Evolutionary conservation across 2,888 invertebrate species (phyloP).

Genomic region (Agrotis exclamationis): DNA sequence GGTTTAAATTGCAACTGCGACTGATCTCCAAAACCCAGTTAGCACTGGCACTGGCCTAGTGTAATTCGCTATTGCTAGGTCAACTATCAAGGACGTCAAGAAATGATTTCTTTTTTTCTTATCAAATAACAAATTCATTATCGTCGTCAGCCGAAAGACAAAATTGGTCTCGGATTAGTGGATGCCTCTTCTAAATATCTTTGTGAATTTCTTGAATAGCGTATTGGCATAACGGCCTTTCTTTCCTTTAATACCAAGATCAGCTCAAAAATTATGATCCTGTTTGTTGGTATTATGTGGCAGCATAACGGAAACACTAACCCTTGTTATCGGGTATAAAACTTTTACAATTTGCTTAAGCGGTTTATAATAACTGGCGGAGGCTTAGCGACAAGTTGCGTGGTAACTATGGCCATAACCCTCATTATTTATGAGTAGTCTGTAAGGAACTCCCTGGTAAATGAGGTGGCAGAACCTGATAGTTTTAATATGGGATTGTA

Average conservation of each 20-base stretch:
- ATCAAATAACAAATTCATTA: neutral
- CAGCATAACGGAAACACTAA: slow-evolving; percentile 40
- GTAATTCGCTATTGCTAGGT: no score
- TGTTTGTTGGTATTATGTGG: slow-evolving; percentile 32
- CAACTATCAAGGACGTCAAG: no score
- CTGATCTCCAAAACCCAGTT: no score
- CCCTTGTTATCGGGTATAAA: slow-evolving; percentile 54
- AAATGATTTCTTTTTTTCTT: no score
- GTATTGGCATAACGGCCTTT: neutral
- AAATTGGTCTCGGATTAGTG: no score
- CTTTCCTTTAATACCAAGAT: slow-evolving; percentile 33
- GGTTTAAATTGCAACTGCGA: no score
- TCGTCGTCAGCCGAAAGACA: neutral
- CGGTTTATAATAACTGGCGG: slow-evolving; percentile 64
- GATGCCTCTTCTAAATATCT: neutral
- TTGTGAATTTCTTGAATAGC: neutral
- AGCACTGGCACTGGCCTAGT: no score
- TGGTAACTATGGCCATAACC: slow-evolving; percentile 64
- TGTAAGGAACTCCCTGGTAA: slow-evolving; percentile 41
- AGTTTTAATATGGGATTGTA: slow-evolving; percentile 52
- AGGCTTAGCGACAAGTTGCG: slow-evolving; percentile 58
- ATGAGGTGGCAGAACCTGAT: slow-evolving; percentile 59
- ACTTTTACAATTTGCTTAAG: slow-evolving; percentile 64
- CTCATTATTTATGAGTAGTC: slow-evolving; percentile 67
- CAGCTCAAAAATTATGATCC: slow-evolving; percentile 42